These are phyloP conservation scores for Mormyrus iriodes DNA, from an alignment of 2,113 vertebrate species.

Conservation along the genomic window DNA sequence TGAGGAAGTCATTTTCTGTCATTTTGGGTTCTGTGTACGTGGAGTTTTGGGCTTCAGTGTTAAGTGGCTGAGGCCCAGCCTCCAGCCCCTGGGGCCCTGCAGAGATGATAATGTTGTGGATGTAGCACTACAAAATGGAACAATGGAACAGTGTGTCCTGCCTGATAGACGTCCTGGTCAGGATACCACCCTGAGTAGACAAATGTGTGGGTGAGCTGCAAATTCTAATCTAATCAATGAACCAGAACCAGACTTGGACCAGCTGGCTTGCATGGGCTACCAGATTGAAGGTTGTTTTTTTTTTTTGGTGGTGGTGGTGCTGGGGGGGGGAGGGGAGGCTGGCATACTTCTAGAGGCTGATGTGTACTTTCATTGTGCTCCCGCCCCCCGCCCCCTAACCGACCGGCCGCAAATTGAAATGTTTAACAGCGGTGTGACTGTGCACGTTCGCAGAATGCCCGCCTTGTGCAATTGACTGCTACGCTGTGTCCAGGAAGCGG, in stretches of 20 bases:
- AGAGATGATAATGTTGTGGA: not conserved
- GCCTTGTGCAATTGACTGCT: slow-evolving; percentile 45
- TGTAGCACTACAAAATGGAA: not conserved
- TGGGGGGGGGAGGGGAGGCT: not conserved
- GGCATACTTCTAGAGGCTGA: not conserved
- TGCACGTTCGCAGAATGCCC: slow-evolving; percentile 32
- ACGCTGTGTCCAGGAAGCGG: slow-evolving; percentile 39
- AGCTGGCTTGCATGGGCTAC: not conserved
- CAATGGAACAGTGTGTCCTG: not conserved
- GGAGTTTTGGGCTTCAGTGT: not conserved
- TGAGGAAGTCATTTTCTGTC: not conserved
- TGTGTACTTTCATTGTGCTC: not conserved
- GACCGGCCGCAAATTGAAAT: slow-evolving; percentile 31
- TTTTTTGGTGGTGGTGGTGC: not conserved
- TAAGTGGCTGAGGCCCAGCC: not conserved
- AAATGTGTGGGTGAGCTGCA: not conserved
- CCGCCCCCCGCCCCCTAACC: not conserved
- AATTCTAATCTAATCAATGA: not conserved
- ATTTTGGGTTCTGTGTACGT: not conserved
- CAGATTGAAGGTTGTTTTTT: not conserved
- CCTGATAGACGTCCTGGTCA: not conserved
- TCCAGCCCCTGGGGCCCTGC: not conserved
- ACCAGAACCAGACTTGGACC: not conserved
- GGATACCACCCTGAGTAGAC: not conserved
- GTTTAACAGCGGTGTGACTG: slow-evolving; percentile 35